These are phyloP conservation scores for Sphyrna mokarran DNA, from an alignment of 2,113 vertebrate species.

Conservation along the genomic window DNA sequence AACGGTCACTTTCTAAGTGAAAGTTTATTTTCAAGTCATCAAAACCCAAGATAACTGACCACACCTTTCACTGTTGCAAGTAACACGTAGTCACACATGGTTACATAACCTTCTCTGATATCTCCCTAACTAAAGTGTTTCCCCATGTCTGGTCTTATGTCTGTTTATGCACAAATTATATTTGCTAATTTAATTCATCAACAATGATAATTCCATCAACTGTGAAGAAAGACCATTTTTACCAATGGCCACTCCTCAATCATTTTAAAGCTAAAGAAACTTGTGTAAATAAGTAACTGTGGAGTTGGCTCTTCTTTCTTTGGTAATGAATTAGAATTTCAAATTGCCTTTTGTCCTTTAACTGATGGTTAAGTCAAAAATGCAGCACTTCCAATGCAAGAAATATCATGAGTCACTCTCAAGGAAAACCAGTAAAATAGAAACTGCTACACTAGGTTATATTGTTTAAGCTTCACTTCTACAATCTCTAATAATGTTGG, in stretches of 20 bases:
- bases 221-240: not conserved
- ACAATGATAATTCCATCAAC: not conserved
- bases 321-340: not conserved
- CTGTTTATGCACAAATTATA: not conserved
- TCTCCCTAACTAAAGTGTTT: not conserved
- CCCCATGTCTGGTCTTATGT: not conserved
- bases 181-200: not conserved
- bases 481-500: not conserved
- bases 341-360: not conserved
- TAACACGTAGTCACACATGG: not conserved
- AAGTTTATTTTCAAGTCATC: not conserved
- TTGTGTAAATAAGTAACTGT: not conserved
- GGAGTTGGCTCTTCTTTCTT: not conserved
- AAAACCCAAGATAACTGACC: not conserved
- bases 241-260: not conserved
- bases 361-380: not conserved
- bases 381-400: not conserved
- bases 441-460: not conserved
- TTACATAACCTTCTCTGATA: not conserved
- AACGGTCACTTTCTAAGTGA: not conserved
- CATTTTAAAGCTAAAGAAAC: not conserved
- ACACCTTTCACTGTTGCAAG: not conserved
- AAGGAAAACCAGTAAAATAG: not conserved
- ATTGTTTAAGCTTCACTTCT: not conserved
- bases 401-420: not conserved